phyloP scores from a whole-genome alignment of 2,797 vertebrate species.

The Leuciscus waleckii region DNA sequence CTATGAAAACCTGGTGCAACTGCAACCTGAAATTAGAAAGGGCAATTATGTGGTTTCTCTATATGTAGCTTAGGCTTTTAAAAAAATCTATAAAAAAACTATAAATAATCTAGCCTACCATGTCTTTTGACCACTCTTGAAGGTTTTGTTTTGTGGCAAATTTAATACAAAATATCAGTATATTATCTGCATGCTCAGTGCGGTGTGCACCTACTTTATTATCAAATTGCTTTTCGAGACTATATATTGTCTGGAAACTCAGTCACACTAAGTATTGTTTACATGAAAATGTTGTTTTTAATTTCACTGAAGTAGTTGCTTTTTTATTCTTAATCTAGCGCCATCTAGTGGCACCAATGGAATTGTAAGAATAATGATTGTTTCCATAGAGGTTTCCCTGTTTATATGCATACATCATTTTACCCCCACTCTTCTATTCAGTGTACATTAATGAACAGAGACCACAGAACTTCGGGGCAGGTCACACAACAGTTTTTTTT shows the following conservation, averaged over 20 bases:
- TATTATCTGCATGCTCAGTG: neutral
- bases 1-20: too few species aligned
- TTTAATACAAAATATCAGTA: neutral
- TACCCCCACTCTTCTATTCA: neutral
- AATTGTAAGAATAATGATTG: neutral
- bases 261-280: neutral
- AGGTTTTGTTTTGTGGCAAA: neutral
- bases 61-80: neutral
- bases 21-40: too few species aligned
- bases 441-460: neutral
- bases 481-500: too few species aligned
- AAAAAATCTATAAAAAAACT: neutral
- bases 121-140: neutral
- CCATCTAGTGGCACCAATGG: neutral
- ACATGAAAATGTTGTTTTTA: neutral
- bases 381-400: neutral
- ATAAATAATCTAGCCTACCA: neutral
- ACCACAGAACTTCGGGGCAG: neutral
- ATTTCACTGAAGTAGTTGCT: neutral
- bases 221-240: neutral
- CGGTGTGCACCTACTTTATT: neutral
- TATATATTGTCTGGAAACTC: neutral
- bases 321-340: too few species aligned
- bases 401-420: neutral
- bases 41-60: neutral